These are phyloP conservation scores for Ecliptopera silaceata DNA, from an alignment of 2,888 invertebrate genomes.

Conservation along the genomic window DNA sequence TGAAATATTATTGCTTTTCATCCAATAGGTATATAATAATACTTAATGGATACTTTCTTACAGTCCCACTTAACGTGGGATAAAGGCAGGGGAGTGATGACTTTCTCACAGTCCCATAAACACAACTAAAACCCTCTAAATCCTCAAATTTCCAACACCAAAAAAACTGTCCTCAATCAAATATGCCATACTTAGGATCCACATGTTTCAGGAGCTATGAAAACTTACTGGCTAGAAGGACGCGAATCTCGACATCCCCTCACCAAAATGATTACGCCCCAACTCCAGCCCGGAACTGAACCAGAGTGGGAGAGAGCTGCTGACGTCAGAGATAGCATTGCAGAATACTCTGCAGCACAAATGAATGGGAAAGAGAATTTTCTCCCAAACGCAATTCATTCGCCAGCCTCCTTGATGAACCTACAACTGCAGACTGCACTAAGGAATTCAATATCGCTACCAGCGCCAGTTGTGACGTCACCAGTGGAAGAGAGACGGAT, in stretches of 20 bases:
- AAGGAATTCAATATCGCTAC: conserved; percentile 45
- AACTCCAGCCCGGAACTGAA: conserved; percentile 68
- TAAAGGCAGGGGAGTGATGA: too few species aligned
- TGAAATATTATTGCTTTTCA: too few species aligned
- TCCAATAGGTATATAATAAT: too few species aligned
- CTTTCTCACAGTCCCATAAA: too few species aligned
- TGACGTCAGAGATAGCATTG: conserved; percentile 73
- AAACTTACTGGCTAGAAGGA: conserved; percentile 93
- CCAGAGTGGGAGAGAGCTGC: conserved; percentile 76
- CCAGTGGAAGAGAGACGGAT: conserved; percentile 86
- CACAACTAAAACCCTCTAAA: too few species aligned
- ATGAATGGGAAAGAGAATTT: conserved; percentile 54
- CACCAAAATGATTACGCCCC: conserved; percentile 69
- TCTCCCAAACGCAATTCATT: conserved; percentile 54
- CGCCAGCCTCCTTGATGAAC: conserved; percentile 48
- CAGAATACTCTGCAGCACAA: conserved; percentile 70
- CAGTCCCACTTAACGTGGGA: too few species aligned
- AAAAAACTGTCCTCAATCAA: neutral
- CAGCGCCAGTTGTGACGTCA: conserved; percentile 61
- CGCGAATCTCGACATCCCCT: conserved; percentile 86
- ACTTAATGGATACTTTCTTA: too few species aligned
- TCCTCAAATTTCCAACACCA: too few species aligned
- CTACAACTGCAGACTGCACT: conserved; percentile 40
- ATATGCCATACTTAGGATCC: conserved; percentile 10
- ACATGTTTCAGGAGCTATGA: conserved; percentile 87